A percentile compares a stretch with the other conserved stretches of the same genome.
Conservation (phyloP, 2,797 vertebrate genomes). For the Hippopotamyrus pictus region DNA sequence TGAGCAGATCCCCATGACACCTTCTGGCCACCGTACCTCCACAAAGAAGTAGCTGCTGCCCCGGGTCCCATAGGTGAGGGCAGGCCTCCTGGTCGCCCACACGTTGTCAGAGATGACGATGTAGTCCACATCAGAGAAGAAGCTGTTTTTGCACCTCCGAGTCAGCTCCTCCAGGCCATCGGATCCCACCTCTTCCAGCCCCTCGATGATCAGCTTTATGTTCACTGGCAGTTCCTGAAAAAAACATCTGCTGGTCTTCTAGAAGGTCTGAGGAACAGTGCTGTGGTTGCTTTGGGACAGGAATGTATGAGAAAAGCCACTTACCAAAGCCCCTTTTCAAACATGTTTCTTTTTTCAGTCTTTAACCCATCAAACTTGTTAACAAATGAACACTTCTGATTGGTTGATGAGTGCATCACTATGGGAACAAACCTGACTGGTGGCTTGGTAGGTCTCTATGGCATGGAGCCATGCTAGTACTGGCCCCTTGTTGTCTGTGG, state of each 20-base stretch:
- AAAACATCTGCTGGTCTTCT: not conserved
- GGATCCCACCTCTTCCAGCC: slow-evolving; percentile 66
- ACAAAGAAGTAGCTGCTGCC: slow-evolving; percentile 61
- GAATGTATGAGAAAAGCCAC: not conserved
- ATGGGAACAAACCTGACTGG: slow-evolving; percentile 49
- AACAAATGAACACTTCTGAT: not conserved
- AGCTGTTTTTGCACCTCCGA: slow-evolving; percentile 40
- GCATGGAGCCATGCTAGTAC: slow-evolving; percentile 38
- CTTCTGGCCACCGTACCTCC: slow-evolving; percentile 47
- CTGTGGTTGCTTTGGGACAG: not conserved
- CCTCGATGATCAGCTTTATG: slow-evolving; percentile 64
- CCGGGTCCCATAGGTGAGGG: slow-evolving; percentile 54
- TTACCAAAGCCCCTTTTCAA: not conserved
- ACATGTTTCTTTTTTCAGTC: not conserved
- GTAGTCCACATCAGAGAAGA: slow-evolving; percentile 59
- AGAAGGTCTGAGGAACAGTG: not conserved
- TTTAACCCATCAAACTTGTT: not conserved
- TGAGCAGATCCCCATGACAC: not conserved
- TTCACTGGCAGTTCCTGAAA: slow-evolving; percentile 54
- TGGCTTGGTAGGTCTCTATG: slow-evolving; percentile 43
- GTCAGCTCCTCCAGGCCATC: slow-evolving; percentile 53
- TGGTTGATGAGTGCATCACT: not conserved
- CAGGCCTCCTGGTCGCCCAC: slow-evolving; percentile 60
- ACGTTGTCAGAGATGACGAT: slow-evolving; percentile 63
- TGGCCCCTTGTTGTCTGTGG: slow-evolving; percentile 42